phyloP scores from a whole-genome alignment of 2,888 invertebrate species.

The Papilio elwesi region DNA sequence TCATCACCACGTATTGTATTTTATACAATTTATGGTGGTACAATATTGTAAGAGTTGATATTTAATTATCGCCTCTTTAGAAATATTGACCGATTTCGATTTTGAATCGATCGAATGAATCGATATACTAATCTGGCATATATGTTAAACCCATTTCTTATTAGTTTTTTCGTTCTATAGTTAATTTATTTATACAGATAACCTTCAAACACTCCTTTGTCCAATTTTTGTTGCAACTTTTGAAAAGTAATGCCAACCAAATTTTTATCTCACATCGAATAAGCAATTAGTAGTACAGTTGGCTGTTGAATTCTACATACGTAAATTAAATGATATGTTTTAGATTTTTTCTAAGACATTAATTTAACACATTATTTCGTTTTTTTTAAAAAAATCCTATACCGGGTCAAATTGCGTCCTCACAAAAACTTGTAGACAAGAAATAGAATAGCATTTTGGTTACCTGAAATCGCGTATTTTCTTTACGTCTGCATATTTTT shows the following conservation, averaged over 20 bases:
- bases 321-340: no score
- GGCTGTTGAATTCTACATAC: no score
- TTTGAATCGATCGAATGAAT: neutral
- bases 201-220: no score
- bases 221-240: no score
- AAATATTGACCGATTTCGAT: neutral
- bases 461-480: constrained; percentile 17
- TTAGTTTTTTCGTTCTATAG: no score
- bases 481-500: constrained; percentile 11
- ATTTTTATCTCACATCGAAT: no score
- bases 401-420: neutral
- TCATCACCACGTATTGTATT: constrained; percentile 2
- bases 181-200: no score
- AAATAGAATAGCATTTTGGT: constrained; percentile 10
- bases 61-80: neutral
- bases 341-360: neutral
- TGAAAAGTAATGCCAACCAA: no score
- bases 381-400: constrained; percentile 1
- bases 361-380: neutral
- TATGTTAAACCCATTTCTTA: no score
- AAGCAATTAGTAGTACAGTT: no score
- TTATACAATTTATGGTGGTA: neutral
- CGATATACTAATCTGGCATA: no score
- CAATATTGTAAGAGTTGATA: neutral
- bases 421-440: neutral